phyloP scores from a whole-genome alignment of 2,797 vertebrate genomes.

The Aphelocoma californica region DNA sequence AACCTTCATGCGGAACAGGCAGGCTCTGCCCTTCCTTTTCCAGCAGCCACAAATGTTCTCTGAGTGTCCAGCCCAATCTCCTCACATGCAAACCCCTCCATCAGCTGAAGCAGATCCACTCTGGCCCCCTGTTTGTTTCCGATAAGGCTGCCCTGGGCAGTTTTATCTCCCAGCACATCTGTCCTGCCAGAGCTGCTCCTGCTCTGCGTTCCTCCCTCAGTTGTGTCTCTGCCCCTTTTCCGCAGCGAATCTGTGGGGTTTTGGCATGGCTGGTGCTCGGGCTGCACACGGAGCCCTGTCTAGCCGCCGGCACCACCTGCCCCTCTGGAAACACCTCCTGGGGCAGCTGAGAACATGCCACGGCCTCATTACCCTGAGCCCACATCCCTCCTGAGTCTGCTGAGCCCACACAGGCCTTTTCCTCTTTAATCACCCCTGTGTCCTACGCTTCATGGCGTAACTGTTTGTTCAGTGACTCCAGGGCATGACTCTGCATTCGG shows the following conservation, averaged over 20 bases:
- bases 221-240: background rate
- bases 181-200: background rate
- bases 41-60: background rate
- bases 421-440: background rate
- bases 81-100: background rate
- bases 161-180: background rate
- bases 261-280: rapidly evolving
- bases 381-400: background rate
- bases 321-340: background rate
- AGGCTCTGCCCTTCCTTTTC: background rate
- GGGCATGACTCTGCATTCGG: background rate
- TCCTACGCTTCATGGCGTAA: background rate
- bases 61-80: rapidly evolving
- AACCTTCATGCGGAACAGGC: rapidly evolving
- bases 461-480: background rate
- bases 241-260: rapidly evolving
- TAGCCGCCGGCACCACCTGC: background rate
- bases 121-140: background rate
- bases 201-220: background rate
- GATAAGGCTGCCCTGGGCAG: background rate
- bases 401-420: background rate
- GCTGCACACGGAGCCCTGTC: background rate
- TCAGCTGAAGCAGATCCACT: background rate
- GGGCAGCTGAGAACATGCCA: rapidly evolving
- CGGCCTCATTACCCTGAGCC: rapidly evolving